Percentiles rank a stretch among this genome's conserved stretches.
phyloP scores from a whole-genome alignment of 2,113 vertebrate species.

The Brachypodius melanocephalos region DNA sequence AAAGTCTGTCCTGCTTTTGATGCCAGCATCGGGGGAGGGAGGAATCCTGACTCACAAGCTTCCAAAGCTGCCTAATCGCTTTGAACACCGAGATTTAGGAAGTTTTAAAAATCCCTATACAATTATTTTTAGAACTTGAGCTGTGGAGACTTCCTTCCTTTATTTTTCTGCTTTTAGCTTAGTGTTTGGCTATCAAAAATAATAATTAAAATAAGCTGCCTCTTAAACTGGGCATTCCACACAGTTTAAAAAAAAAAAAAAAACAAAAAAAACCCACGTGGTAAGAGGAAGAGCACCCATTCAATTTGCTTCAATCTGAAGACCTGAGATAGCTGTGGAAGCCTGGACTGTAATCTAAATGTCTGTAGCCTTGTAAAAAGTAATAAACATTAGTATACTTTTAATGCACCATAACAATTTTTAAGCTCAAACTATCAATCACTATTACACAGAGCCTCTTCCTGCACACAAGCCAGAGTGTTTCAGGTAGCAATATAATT shows the following conservation, averaged over 20 bases:
- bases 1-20: constrained; percentile 21
- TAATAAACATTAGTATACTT: constrained; percentile 53
- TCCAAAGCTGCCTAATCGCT: background rate
- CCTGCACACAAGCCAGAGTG: background rate
- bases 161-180: background rate
- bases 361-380: constrained; percentile 26
- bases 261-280: background rate
- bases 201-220: background rate
- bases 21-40: background rate
- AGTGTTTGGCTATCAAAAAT: background rate
- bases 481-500: constrained; percentile 60
- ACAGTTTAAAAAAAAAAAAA: background rate
- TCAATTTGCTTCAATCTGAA: background rate
- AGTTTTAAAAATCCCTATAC: background rate
- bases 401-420: constrained; percentile 59
- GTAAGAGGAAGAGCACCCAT: background rate
- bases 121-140: background rate
- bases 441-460: background rate
- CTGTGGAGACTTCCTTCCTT: background rate
- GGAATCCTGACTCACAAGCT: background rate
- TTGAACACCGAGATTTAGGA: background rate
- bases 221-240: background rate
- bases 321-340: background rate
- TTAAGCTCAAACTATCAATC: constrained; percentile 50
- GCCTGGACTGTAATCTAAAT: constrained; percentile 13